These are phyloP conservation scores for Egretta garzetta DNA, from an alignment of 2,113 vertebrate genomes.

Conservation along the genomic window DNA sequence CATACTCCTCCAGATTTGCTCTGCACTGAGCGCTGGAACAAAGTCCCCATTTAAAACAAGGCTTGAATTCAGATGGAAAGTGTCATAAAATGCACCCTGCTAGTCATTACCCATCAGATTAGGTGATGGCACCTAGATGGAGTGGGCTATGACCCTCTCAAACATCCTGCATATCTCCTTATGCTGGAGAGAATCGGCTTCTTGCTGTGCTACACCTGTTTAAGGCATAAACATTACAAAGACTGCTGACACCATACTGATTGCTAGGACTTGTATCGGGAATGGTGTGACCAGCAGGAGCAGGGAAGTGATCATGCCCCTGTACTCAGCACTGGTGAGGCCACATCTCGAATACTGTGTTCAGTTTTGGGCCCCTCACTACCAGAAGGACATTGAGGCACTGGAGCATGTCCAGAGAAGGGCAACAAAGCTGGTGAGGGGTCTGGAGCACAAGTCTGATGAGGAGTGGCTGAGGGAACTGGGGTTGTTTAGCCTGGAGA, in stretches of 20 bases:
- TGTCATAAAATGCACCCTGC: neutral
- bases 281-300: too few relatives aligned
- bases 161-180: neutral
- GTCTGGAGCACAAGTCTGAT: too few relatives aligned
- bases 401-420: too few relatives aligned
- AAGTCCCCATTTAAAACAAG: neutral
- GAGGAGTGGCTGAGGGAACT: too few relatives aligned
- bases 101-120: neutral
- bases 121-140: neutral
- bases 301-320: too few relatives aligned
- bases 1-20: neutral
- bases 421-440: too few relatives aligned
- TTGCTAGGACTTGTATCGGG: neutral
- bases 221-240: neutral
- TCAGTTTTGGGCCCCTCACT: too few relatives aligned
- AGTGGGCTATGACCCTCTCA: neutral
- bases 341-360: too few relatives aligned
- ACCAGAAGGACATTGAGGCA: too few relatives aligned
- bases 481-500: too few relatives aligned
- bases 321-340: too few relatives aligned
- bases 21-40: neutral
- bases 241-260: neutral
- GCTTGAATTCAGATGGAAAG: neutral
- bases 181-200: neutral
- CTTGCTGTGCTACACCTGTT: neutral